Evolutionary conservation across 2,797 vertebrate species (phyloP).

Genomic region (Florisuga fusca): DNA sequence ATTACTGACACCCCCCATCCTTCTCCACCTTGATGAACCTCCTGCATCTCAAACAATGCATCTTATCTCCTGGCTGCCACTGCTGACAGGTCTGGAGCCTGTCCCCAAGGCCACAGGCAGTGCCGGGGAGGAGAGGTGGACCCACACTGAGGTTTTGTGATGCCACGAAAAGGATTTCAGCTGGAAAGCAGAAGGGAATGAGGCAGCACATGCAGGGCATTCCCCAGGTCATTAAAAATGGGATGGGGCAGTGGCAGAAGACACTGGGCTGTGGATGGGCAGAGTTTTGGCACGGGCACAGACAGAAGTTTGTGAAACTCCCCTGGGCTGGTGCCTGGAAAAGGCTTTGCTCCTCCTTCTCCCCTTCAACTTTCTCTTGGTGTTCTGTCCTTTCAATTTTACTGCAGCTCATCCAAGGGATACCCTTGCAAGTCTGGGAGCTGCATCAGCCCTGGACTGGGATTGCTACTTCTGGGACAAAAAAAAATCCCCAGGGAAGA

Average conservation of each 20-base stretch:
- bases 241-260: not conserved
- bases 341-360: not conserved
- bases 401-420: not conserved
- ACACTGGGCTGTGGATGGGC: rapidly evolving
- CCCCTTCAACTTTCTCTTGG: not conserved
- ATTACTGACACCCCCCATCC: rapidly evolving
- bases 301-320: not conserved
- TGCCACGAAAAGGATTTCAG: rapidly evolving
- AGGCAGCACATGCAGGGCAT: not conserved
- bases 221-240: not conserved
- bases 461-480: not conserved
- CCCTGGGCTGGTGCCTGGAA: not conserved
- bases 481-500: not conserved
- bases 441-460: rapidly evolving
- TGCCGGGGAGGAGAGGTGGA: not conserved
- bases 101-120: not conserved
- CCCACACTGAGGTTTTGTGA: rapidly evolving
- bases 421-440: not conserved
- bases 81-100: not conserved
- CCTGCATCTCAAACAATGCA: not conserved
- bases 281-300: not conserved
- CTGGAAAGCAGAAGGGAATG: not conserved
- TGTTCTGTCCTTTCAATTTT: not conserved
- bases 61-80: not conserved
- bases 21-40: not conserved